Percentiles rank a stretch among this genome's conserved stretches.
These are phyloP conservation scores for Chionoecetes opilio DNA, from an alignment of 1,140 invertebrate genomes.

Conservation along the genomic window DNA sequence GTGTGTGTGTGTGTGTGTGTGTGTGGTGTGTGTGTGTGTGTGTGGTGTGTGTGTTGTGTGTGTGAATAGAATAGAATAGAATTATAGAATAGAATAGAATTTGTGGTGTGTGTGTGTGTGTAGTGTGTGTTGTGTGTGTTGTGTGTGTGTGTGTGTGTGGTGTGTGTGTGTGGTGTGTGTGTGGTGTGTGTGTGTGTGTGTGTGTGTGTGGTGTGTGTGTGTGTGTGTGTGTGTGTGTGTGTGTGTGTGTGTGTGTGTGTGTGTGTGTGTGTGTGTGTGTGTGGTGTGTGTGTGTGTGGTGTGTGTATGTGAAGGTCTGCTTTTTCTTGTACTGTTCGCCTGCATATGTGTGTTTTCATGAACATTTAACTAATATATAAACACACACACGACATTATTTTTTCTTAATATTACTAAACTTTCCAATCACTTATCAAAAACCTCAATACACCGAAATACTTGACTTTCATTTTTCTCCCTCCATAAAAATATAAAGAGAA, in stretches of 20 bases:
- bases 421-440: background rate
- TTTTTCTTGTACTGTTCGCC: background rate
- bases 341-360: slow-evolving; percentile 28
- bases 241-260: slow-evolving; percentile 47
- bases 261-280: slow-evolving; percentile 37
- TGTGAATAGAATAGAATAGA: no score
- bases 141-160: slow-evolving; percentile 36
- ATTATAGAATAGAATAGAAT: no score
- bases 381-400: no score
- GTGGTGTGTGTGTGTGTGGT: slow-evolving; percentile 29
- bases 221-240: slow-evolving; percentile 51
- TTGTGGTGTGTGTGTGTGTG: slow-evolving; percentile 36
- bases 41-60: no score
- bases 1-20: slow-evolving; percentile 44
- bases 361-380: background rate
- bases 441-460: background rate
- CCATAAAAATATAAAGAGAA: no score
- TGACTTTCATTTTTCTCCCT: background rate
- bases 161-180: no score
- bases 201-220: slow-evolving; percentile 51
- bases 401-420: no score
- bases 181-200: slow-evolving; percentile 11
- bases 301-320: background rate
- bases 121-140: no score
- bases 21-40: background rate